phyloP scores from a whole-genome alignment of 2,797 vertebrate species.

The Sebastes steindachneri region DNA sequence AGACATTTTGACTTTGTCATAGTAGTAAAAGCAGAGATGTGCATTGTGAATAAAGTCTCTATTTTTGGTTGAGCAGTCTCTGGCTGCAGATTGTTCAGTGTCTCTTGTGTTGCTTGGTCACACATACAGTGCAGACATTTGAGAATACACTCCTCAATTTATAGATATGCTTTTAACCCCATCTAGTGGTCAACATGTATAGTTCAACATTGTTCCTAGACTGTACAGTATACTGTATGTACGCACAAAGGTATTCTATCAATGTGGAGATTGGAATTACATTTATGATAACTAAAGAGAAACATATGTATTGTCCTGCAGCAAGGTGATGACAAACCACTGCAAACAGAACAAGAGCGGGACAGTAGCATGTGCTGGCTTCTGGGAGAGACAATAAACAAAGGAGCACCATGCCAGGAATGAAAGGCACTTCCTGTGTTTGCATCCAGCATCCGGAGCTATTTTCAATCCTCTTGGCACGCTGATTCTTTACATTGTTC shows the following conservation, averaged over 20 bases:
- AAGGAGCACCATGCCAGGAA: not conserved
- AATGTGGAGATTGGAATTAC: not conserved
- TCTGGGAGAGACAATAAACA: slow-evolving; percentile 37
- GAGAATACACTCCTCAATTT: not conserved
- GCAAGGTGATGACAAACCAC: not conserved
- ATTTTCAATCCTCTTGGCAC: slow-evolving; percentile 32
- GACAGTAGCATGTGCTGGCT: not conserved
- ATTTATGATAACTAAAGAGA: not conserved
- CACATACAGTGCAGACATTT: no score
- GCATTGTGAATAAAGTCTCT: no score
- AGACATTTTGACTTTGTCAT: no score
- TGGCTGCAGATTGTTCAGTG: no score
- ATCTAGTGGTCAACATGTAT: not conserved
- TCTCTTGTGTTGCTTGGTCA: no score
- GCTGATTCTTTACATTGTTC: slow-evolving; percentile 32
- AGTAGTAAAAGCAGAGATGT: no score
- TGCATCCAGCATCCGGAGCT: slow-evolving; percentile 24
- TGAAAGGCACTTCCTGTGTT: slow-evolving; percentile 37
- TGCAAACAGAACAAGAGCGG: not conserved
- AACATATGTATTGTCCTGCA: not conserved
- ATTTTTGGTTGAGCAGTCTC: no score
- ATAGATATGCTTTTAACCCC: not conserved
- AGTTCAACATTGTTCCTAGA: not conserved
- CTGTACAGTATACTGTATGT: no score
- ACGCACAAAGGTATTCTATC: not conserved